Percentiles rank a stretch among this genome's conserved stretches.
phyloP scores from a whole-genome alignment of 2,113 vertebrate genomes.

The Labeo rohita region DNA sequence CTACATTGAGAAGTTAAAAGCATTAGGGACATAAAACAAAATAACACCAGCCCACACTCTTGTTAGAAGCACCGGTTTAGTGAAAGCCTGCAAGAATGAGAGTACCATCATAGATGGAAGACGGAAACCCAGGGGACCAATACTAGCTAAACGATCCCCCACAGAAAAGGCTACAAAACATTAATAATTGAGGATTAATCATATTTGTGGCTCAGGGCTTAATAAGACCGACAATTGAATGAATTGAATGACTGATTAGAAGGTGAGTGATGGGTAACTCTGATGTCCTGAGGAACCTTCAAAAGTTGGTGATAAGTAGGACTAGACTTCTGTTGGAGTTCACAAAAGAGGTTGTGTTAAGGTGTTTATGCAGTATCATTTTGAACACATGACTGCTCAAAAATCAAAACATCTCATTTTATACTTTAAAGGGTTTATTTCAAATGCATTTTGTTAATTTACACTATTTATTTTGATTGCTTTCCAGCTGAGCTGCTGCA shows the following conservation, averaged over 20 bases:
- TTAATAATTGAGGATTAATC: constrained; percentile 33
- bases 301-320: not conserved
- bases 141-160: constrained; percentile 28
- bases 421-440: not conserved
- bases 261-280: not conserved
- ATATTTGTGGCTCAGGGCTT: constrained; percentile 2
- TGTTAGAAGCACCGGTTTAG: constrained; percentile 36
- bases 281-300: constrained; percentile 32
- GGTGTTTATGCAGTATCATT: not conserved
- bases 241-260: constrained; percentile 12
- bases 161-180: constrained; percentile 10
- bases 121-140: not conserved
- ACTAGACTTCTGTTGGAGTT: not conserved
- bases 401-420: not conserved
- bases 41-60: constrained; percentile 46
- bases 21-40: constrained; percentile 51
- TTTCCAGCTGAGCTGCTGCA: constrained; percentile 9
- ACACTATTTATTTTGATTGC: constrained; percentile 5
- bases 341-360: not conserved
- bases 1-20: constrained; percentile 52
- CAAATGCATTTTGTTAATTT: not conserved
- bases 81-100: constrained; percentile 23
- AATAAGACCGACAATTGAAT: not conserved
- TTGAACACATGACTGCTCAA: not conserved
- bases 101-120: not conserved